Base-by-base conservation (phyloP, 2,113 vertebrate species). In the Catharus fuscescens region DNA sequence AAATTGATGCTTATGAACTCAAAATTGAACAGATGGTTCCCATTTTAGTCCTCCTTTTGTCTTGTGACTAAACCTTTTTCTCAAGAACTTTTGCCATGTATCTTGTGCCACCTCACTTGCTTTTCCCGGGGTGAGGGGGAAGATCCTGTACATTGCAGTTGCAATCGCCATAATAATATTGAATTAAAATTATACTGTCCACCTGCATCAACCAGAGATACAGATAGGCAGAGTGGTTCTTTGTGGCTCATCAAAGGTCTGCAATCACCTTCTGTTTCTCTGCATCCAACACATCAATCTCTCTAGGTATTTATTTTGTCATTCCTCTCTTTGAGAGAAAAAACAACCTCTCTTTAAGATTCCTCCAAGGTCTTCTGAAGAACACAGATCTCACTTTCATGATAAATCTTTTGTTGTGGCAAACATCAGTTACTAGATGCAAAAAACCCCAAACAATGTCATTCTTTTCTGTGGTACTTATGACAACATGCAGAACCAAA, bases 241-340 rank as follows among this genome's bases (percentile, higher is more conserved):
- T 56, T 65, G 19, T 29, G 40, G 57, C 18, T 50, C 2, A 2
- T 60, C 14, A 56, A 86, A 81, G 11, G 1, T 64, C 40, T 77
- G 25, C 26, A 77, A 1, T 53, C 52, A 53, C 3, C 23, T 61
- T 73, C 40, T 21, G 29, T 45, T n/a, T 19, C 26, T 92, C 53
- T 60, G 20, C 44, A 38, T 36, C 26, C 2, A 6, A 10, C 2
- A 50, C 0, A 2, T 20, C 26, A 36, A 10, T 5, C 1, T 18
- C 13, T 84, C 21, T 44, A 86, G 47, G 28, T 5, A 64, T 52
- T 47, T 59, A 36, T 8, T 7, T 69, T 57, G 13, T 31, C 21
- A 52, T 44, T 15, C 13, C 21, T 36, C 42, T 40, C 15, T 24
- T 65, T 48, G n/a, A 24, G n/a, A 42, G 12, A 21, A 36, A 38